A percentile compares a stretch with the other conserved stretches of the same genome.
Evolutionary conservation across 2,797 vertebrate species (phyloP).

Genomic region (Xenops minutus): DNA sequence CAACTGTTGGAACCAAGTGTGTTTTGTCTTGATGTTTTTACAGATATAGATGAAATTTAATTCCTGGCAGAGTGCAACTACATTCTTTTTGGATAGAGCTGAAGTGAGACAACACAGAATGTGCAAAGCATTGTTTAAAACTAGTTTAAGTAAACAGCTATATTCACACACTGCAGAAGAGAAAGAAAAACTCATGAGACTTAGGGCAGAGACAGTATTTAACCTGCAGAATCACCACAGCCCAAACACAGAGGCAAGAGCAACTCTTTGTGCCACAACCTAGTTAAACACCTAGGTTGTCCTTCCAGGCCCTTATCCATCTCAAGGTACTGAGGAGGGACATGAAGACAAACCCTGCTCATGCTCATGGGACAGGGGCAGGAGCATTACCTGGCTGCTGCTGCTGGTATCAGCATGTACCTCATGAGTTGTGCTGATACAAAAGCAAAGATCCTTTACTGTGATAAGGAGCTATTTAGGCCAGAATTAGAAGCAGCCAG

Average conservation of each 20-base stretch:
- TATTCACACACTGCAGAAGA: neutral
- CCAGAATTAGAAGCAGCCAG: neutral
- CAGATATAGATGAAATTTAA: neutral
- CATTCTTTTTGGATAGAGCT: neutral
- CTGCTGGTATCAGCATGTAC: neutral
- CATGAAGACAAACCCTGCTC: neutral
- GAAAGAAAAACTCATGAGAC: neutral
- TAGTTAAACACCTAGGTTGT: neutral
- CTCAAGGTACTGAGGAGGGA: neutral
- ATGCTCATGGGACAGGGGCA: neutral
- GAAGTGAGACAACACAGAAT: neutral
- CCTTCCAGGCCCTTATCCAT: neutral
- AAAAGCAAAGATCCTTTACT: neutral
- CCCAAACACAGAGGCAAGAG: fast-evolving
- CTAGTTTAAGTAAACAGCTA: neutral
- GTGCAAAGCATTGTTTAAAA: neutral
- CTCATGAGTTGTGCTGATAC: neutral
- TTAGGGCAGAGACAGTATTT: neutral
- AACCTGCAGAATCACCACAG: neutral
- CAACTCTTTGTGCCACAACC: neutral
- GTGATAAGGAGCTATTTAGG: neutral
- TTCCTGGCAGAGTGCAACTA: neutral
- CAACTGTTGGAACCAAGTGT: neutral
- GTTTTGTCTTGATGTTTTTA: conserved; percentile 9
- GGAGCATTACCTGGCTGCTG: neutral